A percentile compares a stretch with the other conserved stretches of the same genome.
phyloP scores from a whole-genome alignment of 2,888 invertebrate genomes.

The Nudaria mundana region DNA sequence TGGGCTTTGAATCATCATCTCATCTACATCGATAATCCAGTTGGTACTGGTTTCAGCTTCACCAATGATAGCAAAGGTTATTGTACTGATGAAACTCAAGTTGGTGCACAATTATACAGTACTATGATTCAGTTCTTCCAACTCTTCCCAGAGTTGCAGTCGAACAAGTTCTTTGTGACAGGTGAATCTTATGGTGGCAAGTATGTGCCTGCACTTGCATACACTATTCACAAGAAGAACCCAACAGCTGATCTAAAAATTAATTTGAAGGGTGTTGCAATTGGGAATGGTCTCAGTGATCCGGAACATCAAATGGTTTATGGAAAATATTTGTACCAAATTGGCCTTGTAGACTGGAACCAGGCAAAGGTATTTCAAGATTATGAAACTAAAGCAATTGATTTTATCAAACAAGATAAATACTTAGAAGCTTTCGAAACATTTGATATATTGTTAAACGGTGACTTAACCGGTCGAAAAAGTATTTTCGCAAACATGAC shows the following conservation, averaged over 20 bases:
- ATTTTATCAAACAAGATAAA: constrained; percentile 83
- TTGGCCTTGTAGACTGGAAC: constrained; percentile 86
- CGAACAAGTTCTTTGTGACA: constrained; percentile 90
- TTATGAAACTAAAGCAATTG: constrained; percentile 80
- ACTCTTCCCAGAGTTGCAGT: constrained; percentile 88
- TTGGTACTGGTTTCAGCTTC: constrained; percentile 95
- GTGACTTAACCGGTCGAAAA: constrained; percentile 80
- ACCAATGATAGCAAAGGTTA: constrained; percentile 89
- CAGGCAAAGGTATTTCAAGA: constrained; percentile 81
- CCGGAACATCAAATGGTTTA: constrained; percentile 89
- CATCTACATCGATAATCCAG: constrained; percentile 96
- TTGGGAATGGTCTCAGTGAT: constrained; percentile 91
- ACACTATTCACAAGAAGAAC: constrained; percentile 85
- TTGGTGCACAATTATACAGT: constrained; percentile 89
- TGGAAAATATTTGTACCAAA: constrained; percentile 89
- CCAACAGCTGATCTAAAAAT: constrained; percentile 84
- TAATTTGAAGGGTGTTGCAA: constrained; percentile 86
- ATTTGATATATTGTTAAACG: constrained; percentile 87
- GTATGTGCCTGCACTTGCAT: constrained; percentile 87
- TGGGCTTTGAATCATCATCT: constrained; percentile 91
- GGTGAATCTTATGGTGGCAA: constrained; percentile 95
- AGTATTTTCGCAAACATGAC: constrained; percentile 88
- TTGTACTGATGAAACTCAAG: constrained; percentile 88
- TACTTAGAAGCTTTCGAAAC: constrained; percentile 86
- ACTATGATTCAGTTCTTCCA: constrained; percentile 91